A percentile compares a stretch with the other conserved stretches of the same genome.
phyloP scores from a whole-genome alignment of 2,888 invertebrate species.

The Diabrotica balteata region DNA sequence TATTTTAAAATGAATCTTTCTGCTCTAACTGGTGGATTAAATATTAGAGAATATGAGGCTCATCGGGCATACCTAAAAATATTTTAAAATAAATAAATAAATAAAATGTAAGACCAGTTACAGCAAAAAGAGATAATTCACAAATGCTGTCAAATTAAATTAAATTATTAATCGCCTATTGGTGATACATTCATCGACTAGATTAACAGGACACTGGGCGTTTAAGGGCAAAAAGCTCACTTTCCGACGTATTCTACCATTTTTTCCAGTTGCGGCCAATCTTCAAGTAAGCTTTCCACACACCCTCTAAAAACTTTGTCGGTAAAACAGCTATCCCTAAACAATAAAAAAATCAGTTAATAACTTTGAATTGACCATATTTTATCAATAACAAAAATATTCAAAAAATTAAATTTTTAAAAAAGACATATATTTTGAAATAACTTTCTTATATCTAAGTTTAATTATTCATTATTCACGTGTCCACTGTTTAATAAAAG shows the following conservation, averaged over 20 bases:
- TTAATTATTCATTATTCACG: too few relatives aligned
- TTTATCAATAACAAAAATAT: too few relatives aligned
- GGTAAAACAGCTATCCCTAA: slow-evolving; percentile 80
- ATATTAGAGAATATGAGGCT: slow-evolving; percentile 21
- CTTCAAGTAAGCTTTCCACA: slow-evolving; percentile 80
- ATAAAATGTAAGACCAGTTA: slow-evolving; percentile 39
- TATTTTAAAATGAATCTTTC: not conserved
- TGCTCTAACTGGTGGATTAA: slow-evolving; percentile 27
- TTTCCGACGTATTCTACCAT: slow-evolving; percentile 81
- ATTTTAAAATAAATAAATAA: slow-evolving; percentile 37
- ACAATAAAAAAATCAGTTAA: slow-evolving; percentile 49
- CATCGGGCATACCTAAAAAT: slow-evolving; percentile 25
- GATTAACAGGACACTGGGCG: slow-evolving; percentile 53
- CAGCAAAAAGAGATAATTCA: slow-evolving; percentile 41
- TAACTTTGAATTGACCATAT: not conserved
- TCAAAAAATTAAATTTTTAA: too few relatives aligned
- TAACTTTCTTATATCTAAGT: too few relatives aligned
- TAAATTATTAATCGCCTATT: slow-evolving; percentile 51
- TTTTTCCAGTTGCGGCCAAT: slow-evolving; percentile 78
- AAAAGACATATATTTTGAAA: too few relatives aligned
- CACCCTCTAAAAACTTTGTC: slow-evolving; percentile 83
- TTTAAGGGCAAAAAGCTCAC: slow-evolving; percentile 44
- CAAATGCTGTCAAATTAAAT: slow-evolving; percentile 51
- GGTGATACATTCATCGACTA: slow-evolving; percentile 52
- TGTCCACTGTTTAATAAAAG: too few relatives aligned